These are phyloP conservation scores for Leptosomus discolor DNA, from an alignment of 2,113 vertebrate species.

Conservation along the genomic window DNA sequence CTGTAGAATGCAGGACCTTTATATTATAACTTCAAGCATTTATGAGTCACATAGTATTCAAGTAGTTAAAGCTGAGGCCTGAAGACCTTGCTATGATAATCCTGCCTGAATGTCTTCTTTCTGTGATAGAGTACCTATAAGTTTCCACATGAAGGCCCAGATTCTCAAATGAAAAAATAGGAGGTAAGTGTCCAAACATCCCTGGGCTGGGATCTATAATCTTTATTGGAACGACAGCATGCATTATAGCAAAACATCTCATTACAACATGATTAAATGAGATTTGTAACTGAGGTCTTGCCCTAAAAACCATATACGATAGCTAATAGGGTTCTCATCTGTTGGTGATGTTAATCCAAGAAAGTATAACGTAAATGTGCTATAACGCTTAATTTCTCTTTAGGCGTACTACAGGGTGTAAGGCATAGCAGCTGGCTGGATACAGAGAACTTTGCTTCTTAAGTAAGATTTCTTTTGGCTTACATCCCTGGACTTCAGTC, in stretches of 20 bases:
- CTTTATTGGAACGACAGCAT: neutral
- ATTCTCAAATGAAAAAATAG: neutral
- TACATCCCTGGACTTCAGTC: neutral
- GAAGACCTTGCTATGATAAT: neutral
- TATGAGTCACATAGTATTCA: neutral
- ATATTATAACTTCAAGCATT: neutral
- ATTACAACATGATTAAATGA: neutral
- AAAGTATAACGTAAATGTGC: neutral
- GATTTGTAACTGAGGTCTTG: neutral
- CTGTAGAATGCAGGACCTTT: neutral
- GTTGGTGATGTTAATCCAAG: neutral
- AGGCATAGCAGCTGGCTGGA: neutral
- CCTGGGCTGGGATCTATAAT: neutral
- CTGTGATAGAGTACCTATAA: neutral
- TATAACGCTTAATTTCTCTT: neutral
- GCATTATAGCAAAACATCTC: neutral
- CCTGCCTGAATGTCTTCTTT: neutral
- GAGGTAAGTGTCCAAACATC: neutral
- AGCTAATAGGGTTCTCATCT: neutral
- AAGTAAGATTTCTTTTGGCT: neutral
- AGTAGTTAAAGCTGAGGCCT: neutral
- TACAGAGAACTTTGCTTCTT: neutral
- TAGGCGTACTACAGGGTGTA: neutral
- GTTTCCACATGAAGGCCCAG: neutral
- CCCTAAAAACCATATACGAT: neutral